Evolutionary conservation across 2,888 invertebrate species (phyloP), one percentile per base, ranked within the genome.

Genomic region (Synanthedon tipuliformis): DNA sequence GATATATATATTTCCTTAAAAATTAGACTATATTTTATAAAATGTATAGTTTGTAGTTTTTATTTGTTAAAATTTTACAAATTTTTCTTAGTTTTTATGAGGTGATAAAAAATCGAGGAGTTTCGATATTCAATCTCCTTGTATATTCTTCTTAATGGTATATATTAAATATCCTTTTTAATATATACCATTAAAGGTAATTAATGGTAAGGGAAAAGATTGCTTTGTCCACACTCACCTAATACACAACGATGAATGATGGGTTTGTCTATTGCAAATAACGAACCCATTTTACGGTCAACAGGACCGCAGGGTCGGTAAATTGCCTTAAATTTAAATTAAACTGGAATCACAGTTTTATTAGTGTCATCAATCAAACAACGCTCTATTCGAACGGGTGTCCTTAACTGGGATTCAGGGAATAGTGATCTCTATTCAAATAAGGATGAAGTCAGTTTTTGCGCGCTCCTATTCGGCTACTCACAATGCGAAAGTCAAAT

Each of bases 321-420:
- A 84, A 85, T 85, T 85, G 81, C 78, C 78, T 86, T 85, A 84
- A 86, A 86, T 86, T 86, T 80, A 87, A 87, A 87, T 87, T 86
- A 86, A 86, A 85, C 83, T 79, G 78, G 81, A 85, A 84, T 85
- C 84, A 78, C 82, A 79, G 78, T 84, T 84, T 85, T 87, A 86
- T 87, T 87, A 86, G 81, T 69, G 69, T 81, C 84, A 87, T 87
- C 86, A 87, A 87, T 87, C 86, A 86, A 85, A 84, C 72, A 73
- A 73, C 75, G 80, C 70, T 73, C 78, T 73, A 77, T 67, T 62
- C 66, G 61, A 73, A 73, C 74, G 67, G 71, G 66, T 67, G 65
- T 65, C 61, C 62, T 55, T 58, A 61, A 63, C 63, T 69, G 59
- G 56, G 53, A 50, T 58, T 54, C 60, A 57, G 52, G 52, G 68